Conservation (phyloP, 2,113 vertebrate genomes). For the Stegastes partitus region DNA sequence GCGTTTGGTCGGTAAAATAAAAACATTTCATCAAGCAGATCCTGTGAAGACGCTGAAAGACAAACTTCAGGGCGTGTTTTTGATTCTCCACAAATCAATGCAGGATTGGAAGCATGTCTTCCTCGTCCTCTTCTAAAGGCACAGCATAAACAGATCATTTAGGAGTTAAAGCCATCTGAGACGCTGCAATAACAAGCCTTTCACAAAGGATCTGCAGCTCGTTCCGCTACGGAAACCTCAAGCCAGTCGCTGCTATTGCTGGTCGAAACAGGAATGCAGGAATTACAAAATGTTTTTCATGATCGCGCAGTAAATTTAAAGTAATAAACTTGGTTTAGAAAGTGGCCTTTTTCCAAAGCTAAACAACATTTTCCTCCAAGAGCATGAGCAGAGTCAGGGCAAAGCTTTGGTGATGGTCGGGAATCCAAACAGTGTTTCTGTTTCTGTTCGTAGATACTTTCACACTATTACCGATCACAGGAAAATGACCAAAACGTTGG, state of each 20-base stretch:
- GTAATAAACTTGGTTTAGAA: not conserved
- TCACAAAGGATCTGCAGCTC: constrained; percentile 2
- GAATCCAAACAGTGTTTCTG: not conserved
- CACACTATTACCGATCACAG: too few relatives aligned
- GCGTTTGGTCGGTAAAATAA: not conserved
- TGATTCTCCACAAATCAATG: not conserved
- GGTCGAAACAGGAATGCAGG: constrained; percentile 1
- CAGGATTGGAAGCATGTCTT: not conserved
- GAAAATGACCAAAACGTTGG: not conserved
- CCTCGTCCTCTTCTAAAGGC: constrained; percentile 10
- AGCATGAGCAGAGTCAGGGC: not conserved
- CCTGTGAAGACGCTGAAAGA: constrained; percentile 1
- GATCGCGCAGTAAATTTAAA: not conserved
- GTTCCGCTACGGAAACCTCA: constrained; percentile 18
- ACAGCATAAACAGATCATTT: not conserved
- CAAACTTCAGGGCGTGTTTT: not conserved
- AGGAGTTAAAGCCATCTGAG: constrained; percentile 1
- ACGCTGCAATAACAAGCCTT: constrained; percentile 2
- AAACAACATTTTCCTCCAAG: constrained; percentile 4
- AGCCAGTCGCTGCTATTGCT: not conserved
- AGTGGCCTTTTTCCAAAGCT: not conserved
- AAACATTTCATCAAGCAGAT: not conserved
- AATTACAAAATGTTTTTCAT: not conserved
- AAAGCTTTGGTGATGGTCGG: too few relatives aligned
- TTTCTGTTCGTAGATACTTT: not conserved